Evolutionary conservation across 2,888 invertebrate genomes (phyloP), one percentile per base, ranked within the genome.

Genomic region (Xiphydria camelus): DNA sequence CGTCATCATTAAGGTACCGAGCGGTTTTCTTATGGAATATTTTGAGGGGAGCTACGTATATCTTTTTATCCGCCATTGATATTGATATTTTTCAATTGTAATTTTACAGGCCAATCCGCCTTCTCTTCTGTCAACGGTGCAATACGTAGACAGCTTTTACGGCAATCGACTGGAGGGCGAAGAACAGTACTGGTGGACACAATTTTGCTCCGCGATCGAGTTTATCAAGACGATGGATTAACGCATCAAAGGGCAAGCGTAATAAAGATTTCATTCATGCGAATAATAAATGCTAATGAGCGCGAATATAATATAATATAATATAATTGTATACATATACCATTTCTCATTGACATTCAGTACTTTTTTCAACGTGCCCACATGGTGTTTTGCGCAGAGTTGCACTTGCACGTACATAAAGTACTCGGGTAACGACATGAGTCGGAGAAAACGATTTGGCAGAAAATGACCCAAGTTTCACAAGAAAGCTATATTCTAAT

Each of bases 141-240:
- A 98, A 78, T 94, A 95, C 76, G 94, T 99, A 56, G 90, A 89
- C 76, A 94, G 92, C 61, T 93, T 94, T 75, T 93, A 92, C 68
- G 90, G 88, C 44, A 82, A 85, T 55, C 84, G 87, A 51, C 81
- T 96, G 47, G 82, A 83, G 51, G 96, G 96, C 37, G 94, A 95
- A 76, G 92, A 94, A 66, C 88, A 90, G 64, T 99, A 98, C 78
- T 96, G 95, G 89, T 98, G 97, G 98, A 96, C 94, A 41, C 95
- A 97, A 77, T 97, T 98, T 79, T 91, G 91, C 68, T 89, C 96
- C 1, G 94, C 94, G 35, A 92, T 97, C 41, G 95, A 96, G 77
- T 96, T 94, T 80, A 96, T 98, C 70, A 99, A 98, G 81, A 96
- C 93, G 43, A 94, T 97, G 94, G 91, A 91, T 77, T 92, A 89